Conservation (phyloP, 2,113 vertebrate species). For the Ginglymostoma cirratum region DNA sequence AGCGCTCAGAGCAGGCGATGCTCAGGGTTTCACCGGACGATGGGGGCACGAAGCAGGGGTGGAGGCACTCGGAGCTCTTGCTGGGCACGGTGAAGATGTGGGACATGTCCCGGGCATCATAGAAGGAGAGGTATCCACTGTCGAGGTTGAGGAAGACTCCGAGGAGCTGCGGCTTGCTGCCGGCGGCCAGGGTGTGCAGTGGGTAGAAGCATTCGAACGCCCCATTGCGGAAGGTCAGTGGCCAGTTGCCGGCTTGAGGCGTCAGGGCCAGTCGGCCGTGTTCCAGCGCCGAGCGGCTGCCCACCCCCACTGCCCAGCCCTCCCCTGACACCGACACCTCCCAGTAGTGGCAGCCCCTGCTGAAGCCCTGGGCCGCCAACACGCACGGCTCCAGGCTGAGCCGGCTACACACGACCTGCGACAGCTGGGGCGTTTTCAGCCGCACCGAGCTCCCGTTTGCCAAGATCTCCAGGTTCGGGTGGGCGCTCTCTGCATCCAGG, state of each 20-base stretch:
- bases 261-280: neutral
- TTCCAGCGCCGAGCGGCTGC: neutral
- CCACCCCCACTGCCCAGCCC: neutral
- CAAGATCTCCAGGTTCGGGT: neutral
- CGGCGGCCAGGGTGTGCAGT: neutral
- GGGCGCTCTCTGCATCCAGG: neutral
- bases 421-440: neutral
- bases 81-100: constrained; percentile 1
- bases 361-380: neutral
- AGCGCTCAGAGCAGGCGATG: neutral
- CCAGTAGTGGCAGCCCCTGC: neutral
- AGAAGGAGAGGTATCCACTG: neutral
- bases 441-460: neutral
- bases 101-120: neutral
- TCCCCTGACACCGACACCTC: neutral
- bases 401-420: neutral
- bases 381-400: neutral
- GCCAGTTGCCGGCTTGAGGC: neutral
- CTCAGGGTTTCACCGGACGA: neutral
- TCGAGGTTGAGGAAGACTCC: neutral
- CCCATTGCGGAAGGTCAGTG: neutral
- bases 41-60: neutral
- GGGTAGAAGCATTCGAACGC: neutral
- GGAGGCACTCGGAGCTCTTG: neutral
- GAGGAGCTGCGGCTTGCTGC: neutral